Percentiles rank a stretch among this genome's conserved stretches.
Evolutionary conservation across 2,797 vertebrate genomes (phyloP).

Genomic region (Dendrocincla fuliginosa): DNA sequence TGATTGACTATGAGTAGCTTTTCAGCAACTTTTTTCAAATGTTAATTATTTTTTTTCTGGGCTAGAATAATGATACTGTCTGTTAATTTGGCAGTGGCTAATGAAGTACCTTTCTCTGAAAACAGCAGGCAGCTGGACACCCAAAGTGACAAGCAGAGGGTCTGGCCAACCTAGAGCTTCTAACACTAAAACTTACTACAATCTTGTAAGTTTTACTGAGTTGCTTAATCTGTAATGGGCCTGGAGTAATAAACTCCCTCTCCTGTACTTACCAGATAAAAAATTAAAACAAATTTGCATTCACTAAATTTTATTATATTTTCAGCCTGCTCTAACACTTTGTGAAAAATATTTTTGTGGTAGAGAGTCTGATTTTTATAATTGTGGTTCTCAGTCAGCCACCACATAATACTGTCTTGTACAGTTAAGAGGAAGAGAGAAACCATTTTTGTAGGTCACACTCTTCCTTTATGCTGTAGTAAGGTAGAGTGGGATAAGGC

Average conservation of each 20-base stretch:
- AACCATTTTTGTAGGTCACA: background rate
- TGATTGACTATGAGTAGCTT: background rate
- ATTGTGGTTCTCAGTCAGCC: background rate
- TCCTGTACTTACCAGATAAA: background rate
- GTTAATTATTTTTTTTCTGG: background rate
- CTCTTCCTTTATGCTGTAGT: background rate
- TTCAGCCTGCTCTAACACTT: background rate
- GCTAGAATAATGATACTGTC: background rate
- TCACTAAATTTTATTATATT: background rate
- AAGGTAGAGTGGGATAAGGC: no score
- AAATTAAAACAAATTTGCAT: background rate
- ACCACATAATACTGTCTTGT: background rate
- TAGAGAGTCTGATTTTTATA: background rate
- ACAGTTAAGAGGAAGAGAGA: background rate
- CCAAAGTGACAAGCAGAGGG: background rate
- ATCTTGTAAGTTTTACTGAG: background rate
- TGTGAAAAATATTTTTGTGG: background rate
- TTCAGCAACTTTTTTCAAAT: background rate
- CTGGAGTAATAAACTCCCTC: background rate
- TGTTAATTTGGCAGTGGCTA: background rate
- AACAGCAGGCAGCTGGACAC: background rate
- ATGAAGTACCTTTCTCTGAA: background rate
- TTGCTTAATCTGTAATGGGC: fast-evolving
- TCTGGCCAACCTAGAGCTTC: background rate
- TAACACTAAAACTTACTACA: background rate